phyloP scores from a whole-genome alignment of 2,888 invertebrate genomes.

The Zhengitettix transpicula region DNA sequence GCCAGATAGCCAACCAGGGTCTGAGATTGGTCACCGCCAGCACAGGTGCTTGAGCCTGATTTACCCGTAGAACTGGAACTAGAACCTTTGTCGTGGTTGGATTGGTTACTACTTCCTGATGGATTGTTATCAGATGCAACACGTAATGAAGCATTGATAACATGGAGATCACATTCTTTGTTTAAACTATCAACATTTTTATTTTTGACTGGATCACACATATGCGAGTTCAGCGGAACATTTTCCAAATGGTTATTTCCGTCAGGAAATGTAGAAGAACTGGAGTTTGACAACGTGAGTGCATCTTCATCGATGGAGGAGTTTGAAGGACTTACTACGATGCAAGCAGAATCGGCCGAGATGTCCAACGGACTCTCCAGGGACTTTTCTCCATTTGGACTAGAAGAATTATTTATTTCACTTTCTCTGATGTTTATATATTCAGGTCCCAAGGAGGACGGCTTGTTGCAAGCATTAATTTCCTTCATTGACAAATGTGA shows the following conservation, averaged over 20 bases:
- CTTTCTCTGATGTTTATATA: not conserved
- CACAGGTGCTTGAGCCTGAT: not conserved
- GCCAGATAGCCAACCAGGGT: slow-evolving; percentile 41
- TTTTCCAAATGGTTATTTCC: not conserved
- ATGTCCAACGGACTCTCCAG: not conserved
- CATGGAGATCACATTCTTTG: not conserved
- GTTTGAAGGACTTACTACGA: not conserved
- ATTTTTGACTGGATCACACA: not conserved
- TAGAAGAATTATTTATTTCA: not conserved
- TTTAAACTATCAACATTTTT: not conserved
- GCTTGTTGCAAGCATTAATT: too few relatives aligned
- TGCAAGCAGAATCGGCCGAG: not conserved
- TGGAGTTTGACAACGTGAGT: not conserved
- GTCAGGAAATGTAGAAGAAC: not conserved
- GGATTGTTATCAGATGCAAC: not conserved
- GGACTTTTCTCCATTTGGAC: not conserved
- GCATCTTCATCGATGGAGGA: not conserved
- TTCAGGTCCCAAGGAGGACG: too few relatives aligned
- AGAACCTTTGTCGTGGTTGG: not conserved
- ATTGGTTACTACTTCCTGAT: not conserved
- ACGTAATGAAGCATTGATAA: not conserved
- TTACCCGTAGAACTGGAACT: not conserved
- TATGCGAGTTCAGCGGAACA: not conserved
- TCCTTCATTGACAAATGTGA: too few relatives aligned
- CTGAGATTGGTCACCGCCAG: slow-evolving; percentile 18